Evolutionary conservation across 1,140 invertebrate species (phyloP).

Genomic region (Fopius arisanus): DNA sequence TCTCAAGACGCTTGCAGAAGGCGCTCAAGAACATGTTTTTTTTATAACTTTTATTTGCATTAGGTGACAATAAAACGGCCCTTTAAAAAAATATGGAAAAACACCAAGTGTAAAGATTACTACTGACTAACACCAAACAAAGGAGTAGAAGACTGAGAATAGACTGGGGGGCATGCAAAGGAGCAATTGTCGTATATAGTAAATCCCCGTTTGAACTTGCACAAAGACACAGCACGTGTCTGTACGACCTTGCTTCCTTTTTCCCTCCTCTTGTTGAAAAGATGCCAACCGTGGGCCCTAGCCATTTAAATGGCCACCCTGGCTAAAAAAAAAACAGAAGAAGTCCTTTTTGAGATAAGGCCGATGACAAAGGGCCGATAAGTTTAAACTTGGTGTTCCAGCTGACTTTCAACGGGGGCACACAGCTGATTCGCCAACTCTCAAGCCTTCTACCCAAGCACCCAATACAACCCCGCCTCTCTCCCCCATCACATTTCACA

Average conservation of each 20-base stretch:
- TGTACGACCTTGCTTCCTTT: background rate
- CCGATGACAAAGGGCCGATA: slow-evolving; percentile 5
- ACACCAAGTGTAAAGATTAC: background rate
- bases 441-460: background rate
- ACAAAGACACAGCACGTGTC: background rate
- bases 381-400: slow-evolving; percentile 1
- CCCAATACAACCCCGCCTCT: background rate
- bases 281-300: background rate
- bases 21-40: no score
- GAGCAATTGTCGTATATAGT: slow-evolving; percentile 6
- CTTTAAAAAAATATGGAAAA: no score
- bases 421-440: slow-evolving; percentile 9
- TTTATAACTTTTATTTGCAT: no score
- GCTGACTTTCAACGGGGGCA: slow-evolving; percentile 2
- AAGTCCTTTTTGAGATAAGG: slow-evolving; percentile 1
- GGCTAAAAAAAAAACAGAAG: background rate
- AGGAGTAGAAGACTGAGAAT: background rate
- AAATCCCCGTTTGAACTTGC: background rate
- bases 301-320: slow-evolving; percentile 5
- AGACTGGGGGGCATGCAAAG: background rate
- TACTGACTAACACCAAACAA: background rate
- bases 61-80: no score
- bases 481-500: background rate
- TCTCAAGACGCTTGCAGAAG: no score
- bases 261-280: background rate